These are phyloP conservation scores for Perdix hodgsoniae DNA, from an alignment of 2,797 vertebrate species.

Conservation along the genomic window DNA sequence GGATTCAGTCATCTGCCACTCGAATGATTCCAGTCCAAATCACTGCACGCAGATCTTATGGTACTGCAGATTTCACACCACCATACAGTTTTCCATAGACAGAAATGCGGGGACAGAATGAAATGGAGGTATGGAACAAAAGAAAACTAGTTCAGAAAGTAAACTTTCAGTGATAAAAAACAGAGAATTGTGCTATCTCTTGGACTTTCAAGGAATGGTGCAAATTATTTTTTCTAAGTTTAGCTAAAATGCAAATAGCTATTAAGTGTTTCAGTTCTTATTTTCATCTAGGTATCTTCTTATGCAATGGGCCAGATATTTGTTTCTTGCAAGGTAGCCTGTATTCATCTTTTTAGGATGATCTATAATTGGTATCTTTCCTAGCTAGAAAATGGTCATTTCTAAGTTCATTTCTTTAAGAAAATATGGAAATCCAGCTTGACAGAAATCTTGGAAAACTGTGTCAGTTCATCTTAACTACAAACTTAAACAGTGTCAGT, in stretches of 20 bases:
- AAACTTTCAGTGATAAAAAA: neutral
- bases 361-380: neutral
- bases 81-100: neutral
- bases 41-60: neutral
- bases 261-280: neutral
- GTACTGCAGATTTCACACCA: neutral
- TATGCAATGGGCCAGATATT: neutral
- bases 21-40: neutral
- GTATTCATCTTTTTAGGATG: neutral
- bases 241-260: neutral
- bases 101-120: neutral
- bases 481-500: constrained; percentile 37
- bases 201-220: neutral
- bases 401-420: constrained; percentile 24
- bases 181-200: neutral
- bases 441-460: neutral
- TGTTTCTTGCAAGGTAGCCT: neutral
- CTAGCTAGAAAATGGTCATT: neutral
- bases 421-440: constrained; percentile 26
- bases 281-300: neutral
- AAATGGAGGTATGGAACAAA: neutral
- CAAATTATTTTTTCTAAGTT: neutral
- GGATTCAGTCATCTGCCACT: neutral
- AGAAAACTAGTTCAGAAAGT: neutral
- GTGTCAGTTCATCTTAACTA: constrained; percentile 8